phyloP scores from a whole-genome alignment of 2,888 invertebrate genomes.

The Ennomos erosarius region DNA sequence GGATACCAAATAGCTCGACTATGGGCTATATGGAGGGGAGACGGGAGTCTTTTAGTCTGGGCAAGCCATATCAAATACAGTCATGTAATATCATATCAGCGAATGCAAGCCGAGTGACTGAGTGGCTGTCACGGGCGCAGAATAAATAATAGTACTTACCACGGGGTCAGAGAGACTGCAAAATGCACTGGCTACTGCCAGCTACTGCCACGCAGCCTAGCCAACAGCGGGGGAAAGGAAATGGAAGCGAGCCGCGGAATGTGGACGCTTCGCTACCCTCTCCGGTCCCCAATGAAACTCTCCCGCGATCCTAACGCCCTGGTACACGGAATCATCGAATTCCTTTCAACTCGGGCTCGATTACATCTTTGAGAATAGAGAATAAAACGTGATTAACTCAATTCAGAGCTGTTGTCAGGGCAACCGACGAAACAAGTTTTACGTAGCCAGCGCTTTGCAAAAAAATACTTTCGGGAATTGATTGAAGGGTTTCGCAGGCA shows the following conservation, averaged over 20 bases:
- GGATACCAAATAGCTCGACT: no score
- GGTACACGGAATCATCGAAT: conserved; percentile 35
- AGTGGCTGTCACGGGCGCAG: no score
- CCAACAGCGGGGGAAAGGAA: conserved; percentile 26
- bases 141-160: conserved; percentile 42
- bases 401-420: conserved; percentile 16
- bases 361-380: conserved; percentile 11
- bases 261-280: conserved; percentile 28
- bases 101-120: background rate
- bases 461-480: conserved; percentile 7
- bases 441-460: background rate
- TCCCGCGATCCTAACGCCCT: conserved; percentile 30
- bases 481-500: conserved; percentile 21
- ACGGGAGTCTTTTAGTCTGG: no score
- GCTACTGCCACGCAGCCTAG: conserved; percentile 8
- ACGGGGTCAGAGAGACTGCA: conserved; percentile 53
- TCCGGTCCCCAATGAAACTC: conserved; percentile 22
- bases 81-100: no score
- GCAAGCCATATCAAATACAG: no score
- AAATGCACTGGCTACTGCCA: conserved; percentile 57
- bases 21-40: no score
- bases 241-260: conserved; percentile 37
- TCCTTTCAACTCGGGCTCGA: conserved; percentile 31
- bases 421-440: conserved; percentile 4
- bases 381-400: conserved; percentile 17